These are phyloP conservation scores for Telmatherina bonti DNA, from an alignment of 2,797 vertebrate species.

Conservation along the genomic window DNA sequence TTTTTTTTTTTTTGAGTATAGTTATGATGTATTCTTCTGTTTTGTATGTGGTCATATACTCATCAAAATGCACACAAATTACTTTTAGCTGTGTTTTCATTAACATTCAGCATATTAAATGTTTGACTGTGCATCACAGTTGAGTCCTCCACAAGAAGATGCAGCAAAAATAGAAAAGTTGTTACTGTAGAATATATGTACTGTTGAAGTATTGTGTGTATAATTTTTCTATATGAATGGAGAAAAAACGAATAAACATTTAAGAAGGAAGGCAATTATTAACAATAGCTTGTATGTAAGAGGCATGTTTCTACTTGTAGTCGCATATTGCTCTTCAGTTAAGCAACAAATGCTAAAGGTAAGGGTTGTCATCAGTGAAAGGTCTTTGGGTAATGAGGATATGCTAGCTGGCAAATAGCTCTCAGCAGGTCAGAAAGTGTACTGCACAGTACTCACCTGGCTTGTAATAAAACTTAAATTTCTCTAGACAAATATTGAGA, in stretches of 20 bases:
- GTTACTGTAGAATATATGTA: conserved; percentile 55
- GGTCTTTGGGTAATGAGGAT: background rate
- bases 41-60: conserved; percentile 53
- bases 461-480: background rate
- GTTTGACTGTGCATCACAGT: conserved; percentile 36
- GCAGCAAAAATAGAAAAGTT: conserved; percentile 40
- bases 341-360: background rate
- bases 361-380: background rate
- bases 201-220: conserved; percentile 62
- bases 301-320: background rate
- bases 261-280: conserved; percentile 37
- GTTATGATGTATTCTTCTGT: conserved; percentile 51
- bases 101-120: conserved; percentile 47
- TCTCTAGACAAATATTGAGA: background rate
- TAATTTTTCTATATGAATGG: conserved; percentile 70
- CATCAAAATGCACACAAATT: conserved; percentile 44
- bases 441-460: conserved; percentile 1
- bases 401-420: background rate
- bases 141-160: conserved; percentile 40
- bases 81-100: conserved; percentile 40
- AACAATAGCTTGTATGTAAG: background rate
- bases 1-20: conserved; percentile 50
- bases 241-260: conserved; percentile 71
- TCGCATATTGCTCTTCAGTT: background rate
- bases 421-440: conserved; percentile 31